Percentiles rank a stretch among this genome's conserved stretches.
phyloP scores from a whole-genome alignment of 2,888 invertebrate genomes.

The Drosophila buzzatii region DNA sequence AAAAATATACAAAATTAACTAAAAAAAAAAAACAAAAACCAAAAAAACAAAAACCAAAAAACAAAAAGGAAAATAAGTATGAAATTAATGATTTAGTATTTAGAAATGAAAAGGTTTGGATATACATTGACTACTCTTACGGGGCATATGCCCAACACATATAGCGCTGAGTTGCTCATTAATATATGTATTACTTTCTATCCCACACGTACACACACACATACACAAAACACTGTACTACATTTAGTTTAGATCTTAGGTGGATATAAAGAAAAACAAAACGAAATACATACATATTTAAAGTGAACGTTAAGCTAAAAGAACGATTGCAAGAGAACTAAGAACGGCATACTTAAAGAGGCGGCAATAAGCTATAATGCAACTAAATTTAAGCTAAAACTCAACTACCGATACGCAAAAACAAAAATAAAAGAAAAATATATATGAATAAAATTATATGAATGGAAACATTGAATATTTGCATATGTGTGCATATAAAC shows the following conservation, averaged over 20 bases:
- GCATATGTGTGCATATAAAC: conserved; percentile 34
- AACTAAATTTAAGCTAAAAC: conserved; percentile 61
- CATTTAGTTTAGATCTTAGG: conserved; percentile 77
- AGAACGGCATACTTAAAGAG: conserved; percentile 73
- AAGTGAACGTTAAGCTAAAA: conserved; percentile 63
- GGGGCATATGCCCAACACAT: conserved; percentile 52
- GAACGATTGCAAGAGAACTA: conserved; percentile 48
- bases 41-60: background rate
- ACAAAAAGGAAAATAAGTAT: conserved; percentile 24
- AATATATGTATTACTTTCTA: conserved; percentile 64
- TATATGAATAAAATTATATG: conserved; percentile 19
- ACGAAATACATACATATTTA: conserved; percentile 51
- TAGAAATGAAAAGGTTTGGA: conserved; percentile 72
- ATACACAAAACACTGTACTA: conserved; percentile 56
- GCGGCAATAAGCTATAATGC: conserved; percentile 74
- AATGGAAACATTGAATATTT: conserved; percentile 37
- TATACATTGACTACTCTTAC: conserved; percentile 59
- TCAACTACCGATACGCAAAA: conserved; percentile 51
- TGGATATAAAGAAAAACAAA: conserved; percentile 44
- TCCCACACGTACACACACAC: conserved; percentile 34
- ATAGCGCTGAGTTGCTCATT: conserved; percentile 77
- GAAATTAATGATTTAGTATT: conserved; percentile 69
- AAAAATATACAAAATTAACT: conserved; percentile 32
- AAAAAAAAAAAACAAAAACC: background rate
- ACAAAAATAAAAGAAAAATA: conserved; percentile 14